Evolutionary conservation across 2,113 vertebrate genomes (phyloP).

Genomic region (Meleagris gallopavo): DNA sequence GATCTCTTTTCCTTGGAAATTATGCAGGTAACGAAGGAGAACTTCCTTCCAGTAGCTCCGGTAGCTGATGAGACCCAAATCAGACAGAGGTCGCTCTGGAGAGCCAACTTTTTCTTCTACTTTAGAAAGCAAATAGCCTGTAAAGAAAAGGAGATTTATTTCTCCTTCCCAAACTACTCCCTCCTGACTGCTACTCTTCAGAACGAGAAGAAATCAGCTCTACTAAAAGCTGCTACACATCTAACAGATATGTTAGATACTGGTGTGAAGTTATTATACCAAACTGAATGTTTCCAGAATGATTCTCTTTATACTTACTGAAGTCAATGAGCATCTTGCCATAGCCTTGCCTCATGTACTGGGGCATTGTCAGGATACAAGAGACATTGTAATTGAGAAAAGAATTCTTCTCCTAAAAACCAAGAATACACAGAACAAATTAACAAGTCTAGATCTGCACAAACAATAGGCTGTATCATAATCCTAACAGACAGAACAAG

Average conservation of each 20-base stretch:
- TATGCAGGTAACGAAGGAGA: slow-evolving; percentile 93
- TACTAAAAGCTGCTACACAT: not conserved
- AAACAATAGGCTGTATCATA: not conserved
- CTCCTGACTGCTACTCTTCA: not conserved
- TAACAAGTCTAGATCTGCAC: not conserved
- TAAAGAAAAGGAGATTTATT: not conserved
- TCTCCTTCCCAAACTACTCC: not conserved
- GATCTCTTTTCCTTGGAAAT: slow-evolving; percentile 99
- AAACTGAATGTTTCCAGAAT: not conserved
- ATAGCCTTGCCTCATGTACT: slow-evolving; percentile 98
- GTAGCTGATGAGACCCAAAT: slow-evolving; percentile 97
- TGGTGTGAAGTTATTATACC: not conserved
- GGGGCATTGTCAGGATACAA: slow-evolving; percentile 98
- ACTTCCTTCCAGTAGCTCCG: slow-evolving; percentile 99
- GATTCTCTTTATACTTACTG: slow-evolving; percentile 84
- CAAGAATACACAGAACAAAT: not conserved
- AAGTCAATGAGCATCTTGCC: slow-evolving; percentile 99
- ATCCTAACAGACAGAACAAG: not conserved
- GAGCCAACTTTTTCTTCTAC: slow-evolving; percentile 98
- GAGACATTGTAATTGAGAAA: slow-evolving; percentile 99
- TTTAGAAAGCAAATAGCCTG: slow-evolving; percentile 97
- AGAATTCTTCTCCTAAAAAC: slow-evolving; percentile 95
- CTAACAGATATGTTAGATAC: not conserved
- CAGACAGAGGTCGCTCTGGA: slow-evolving; percentile 93
- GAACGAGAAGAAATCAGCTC: not conserved